These are phyloP conservation scores for Knipowitschia caucasica DNA, from an alignment of 2,797 vertebrate genomes.

Conservation along the genomic window DNA sequence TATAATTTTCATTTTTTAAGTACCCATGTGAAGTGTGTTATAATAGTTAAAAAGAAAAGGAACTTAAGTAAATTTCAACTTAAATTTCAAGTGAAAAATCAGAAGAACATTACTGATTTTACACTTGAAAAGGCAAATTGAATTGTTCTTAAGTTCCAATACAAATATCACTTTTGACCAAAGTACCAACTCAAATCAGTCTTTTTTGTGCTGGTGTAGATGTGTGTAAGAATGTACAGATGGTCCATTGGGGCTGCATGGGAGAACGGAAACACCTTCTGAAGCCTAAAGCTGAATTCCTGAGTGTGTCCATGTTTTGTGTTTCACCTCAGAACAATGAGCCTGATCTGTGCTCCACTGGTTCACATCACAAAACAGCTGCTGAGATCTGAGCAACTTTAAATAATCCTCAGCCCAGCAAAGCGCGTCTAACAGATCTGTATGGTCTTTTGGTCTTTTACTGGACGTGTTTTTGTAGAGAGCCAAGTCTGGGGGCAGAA, in stretches of 20 bases:
- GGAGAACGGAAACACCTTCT: slow-evolving; percentile 1
- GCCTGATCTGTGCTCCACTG: neutral
- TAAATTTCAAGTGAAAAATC: no score
- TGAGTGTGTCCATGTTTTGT: slow-evolving; percentile 2
- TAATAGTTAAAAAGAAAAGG: no score
- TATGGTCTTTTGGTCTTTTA: no score
- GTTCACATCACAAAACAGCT: slow-evolving; percentile 19
- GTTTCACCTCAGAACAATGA: slow-evolving; percentile 1
- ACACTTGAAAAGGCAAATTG: no score
- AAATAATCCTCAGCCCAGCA: slow-evolving; percentile 25
- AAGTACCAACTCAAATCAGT: neutral
- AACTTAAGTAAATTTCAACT: no score
- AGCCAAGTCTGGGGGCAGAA: no score
- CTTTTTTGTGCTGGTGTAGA: neutral
- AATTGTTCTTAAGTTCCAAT: neutral
- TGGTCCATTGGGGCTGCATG: slow-evolving; percentile 18
- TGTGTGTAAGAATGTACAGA: neutral
- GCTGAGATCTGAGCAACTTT: slow-evolving; percentile 18
- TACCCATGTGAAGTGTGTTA: no score
- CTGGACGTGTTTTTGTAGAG: no score
- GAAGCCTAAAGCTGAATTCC: slow-evolving; percentile 5
- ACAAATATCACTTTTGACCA: neutral
- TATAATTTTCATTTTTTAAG: no score
- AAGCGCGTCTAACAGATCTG: no score
- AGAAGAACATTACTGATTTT: no score